Percentiles rank a stretch among this genome's conserved stretches.
Evolutionary conservation across 2,888 invertebrate genomes (phyloP).

Genomic region (Corythucha ciliata): DNA sequence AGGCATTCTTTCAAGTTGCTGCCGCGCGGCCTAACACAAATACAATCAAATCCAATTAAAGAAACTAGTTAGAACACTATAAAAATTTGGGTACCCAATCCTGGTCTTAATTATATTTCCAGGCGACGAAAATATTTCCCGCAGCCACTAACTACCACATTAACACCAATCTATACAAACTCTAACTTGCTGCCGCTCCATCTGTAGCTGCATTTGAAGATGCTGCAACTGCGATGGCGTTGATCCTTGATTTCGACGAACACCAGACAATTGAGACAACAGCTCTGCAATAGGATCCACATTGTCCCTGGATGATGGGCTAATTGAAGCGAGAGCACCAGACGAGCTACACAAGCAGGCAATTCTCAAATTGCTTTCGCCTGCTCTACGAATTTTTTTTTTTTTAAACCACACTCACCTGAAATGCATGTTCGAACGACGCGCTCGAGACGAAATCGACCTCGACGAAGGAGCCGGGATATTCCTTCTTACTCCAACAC

Average conservation of each 20-base stretch:
- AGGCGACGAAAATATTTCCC: background rate
- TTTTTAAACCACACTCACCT: slow-evolving; percentile 45
- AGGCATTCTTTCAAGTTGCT: slow-evolving; percentile 81
- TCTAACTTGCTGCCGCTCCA: slow-evolving; percentile 78
- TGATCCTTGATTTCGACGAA: slow-evolving; percentile 57
- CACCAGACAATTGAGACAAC: slow-evolving; percentile 88
- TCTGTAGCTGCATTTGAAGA: slow-evolving; percentile 88
- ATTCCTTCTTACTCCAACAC: slow-evolving; percentile 47
- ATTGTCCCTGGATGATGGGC: slow-evolving; percentile 82
- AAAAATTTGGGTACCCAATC: background rate
- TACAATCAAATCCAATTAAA: background rate
- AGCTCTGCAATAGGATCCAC: slow-evolving; percentile 96
- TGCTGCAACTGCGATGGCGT: slow-evolving; percentile 79
- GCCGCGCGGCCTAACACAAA: slow-evolving; percentile 45
- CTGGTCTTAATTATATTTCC: background rate
- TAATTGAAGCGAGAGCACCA: slow-evolving; percentile 72
- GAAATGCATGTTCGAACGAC: slow-evolving; percentile 92
- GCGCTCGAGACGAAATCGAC: slow-evolving; percentile 65
- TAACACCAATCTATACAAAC: slow-evolving; percentile 38
- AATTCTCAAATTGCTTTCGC: background rate
- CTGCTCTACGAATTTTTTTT: background rate
- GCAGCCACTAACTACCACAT: background rate
- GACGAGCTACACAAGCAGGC: slow-evolving; percentile 53
- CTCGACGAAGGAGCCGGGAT: slow-evolving; percentile 61
- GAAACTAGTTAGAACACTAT: background rate